Base-by-base conservation (phyloP, 2,888 invertebrate species). In the Serripes groenlandicus region DNA sequence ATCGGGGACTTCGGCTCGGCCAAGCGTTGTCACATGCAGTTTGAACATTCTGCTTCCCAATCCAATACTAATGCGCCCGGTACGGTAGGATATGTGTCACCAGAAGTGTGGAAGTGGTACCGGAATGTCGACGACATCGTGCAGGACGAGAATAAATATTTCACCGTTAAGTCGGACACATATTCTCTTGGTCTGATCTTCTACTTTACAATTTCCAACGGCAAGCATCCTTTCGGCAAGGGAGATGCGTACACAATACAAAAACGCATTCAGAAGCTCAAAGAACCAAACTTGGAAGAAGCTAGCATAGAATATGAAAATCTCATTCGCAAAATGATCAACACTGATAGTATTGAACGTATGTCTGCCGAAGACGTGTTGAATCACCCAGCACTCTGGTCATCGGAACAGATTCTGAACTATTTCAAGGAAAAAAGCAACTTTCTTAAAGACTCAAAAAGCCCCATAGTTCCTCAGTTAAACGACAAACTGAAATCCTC, bases 1-100 rank as follows among this genome's bases (percentile, higher is more conserved):
- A 68, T 68, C 26, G 68, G 68, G 3, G 68, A 68, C 21, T 68
- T 68, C 42, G 68, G 68, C 9, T 68, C 49, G 15, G 68, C 68
- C 2, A 68, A 68, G 30, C 37, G 23, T 26, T 42, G 42, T 42
- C 15, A 30, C 9, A 49, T 42, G 49, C 26, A 49, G 49, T 37
- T 28, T n/a, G 68, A 68, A 21, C 42, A 68, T 42, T 37, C 49
- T 21, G 68, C 49, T 42, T 26, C 68, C 11, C 28, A 26, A 21
- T 62, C 62, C 1, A 32, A 21, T 2, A 32, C 28, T 5, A 49
- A 68, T 30, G 42, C 26, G 23, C 49, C 42, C 23, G 68, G 68
- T 9, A 68, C 68, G 21, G 26, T n/a, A 1, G 68, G 68, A 4
- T 68, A 68, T 42, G 49, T 68, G 37, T 23, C 42, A 28, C 68